These are phyloP conservation scores for Caradrina clavipalpis DNA, from an alignment of 2,888 invertebrate genomes.

Conservation along the genomic window DNA sequence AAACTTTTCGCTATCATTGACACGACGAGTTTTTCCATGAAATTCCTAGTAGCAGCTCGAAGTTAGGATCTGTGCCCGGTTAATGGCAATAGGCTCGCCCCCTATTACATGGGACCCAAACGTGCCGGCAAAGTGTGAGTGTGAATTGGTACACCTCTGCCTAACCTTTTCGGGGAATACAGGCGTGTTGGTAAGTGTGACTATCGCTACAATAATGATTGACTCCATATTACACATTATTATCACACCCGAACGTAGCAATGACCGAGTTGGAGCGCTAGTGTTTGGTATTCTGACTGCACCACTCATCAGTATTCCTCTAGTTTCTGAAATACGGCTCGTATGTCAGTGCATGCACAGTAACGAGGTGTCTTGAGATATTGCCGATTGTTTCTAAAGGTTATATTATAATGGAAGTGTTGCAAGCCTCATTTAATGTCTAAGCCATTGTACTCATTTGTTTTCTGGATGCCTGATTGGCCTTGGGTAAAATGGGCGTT, in stretches of 20 bases:
- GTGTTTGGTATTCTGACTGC: constrained; percentile 50
- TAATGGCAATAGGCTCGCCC: too few relatives aligned
- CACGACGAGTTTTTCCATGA: too few relatives aligned
- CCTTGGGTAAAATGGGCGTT: too few relatives aligned
- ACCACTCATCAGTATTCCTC: constrained; percentile 48
- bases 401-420: constrained; percentile 1
- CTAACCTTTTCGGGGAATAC: too few relatives aligned
- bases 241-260: constrained; percentile 59
- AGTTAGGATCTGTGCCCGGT: too few relatives aligned
- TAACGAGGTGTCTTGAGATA: constrained; percentile 7
- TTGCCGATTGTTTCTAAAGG: not conserved
- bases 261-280: constrained; percentile 70
- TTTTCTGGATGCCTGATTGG: not conserved
- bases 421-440: not conserved
- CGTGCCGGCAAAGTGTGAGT: too few relatives aligned
- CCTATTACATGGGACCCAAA: too few relatives aligned
- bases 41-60: too few relatives aligned
- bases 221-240: constrained; percentile 42
- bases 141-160: too few relatives aligned
- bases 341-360: constrained; percentile 28
- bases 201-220: not conserved
- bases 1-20: too few relatives aligned
- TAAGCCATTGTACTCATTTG: not conserved
- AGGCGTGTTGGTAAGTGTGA: too few relatives aligned
- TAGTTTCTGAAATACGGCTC: constrained; percentile 39